Evolutionary conservation across 2,797 vertebrate species (phyloP).

Genomic region (Huso huso): DNA sequence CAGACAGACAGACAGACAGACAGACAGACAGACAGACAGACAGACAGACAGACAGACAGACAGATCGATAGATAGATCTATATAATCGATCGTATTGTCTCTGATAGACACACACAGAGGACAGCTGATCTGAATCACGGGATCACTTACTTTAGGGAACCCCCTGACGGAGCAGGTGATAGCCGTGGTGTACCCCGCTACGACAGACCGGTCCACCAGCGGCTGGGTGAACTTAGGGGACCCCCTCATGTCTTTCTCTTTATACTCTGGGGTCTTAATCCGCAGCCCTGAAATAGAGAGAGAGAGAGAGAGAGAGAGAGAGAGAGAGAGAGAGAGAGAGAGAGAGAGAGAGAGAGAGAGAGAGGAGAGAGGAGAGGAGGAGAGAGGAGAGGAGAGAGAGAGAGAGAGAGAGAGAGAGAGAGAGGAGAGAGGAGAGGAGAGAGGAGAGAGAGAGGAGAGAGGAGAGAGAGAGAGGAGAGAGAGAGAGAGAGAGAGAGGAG

Average conservation of each 20-base stretch:
- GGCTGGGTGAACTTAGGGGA: slow-evolving; percentile 76
- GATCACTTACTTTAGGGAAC: slow-evolving; percentile 61
- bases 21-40: background rate
- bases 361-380: background rate
- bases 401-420: too few relatives aligned
- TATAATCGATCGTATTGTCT: too few relatives aligned
- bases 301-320: background rate
- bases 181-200: slow-evolving; percentile 75
- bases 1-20: background rate
- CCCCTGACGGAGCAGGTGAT: slow-evolving; percentile 82
- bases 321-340: background rate
- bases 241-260: slow-evolving; percentile 58
- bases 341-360: background rate
- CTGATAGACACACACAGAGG: too few relatives aligned
- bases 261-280: slow-evolving; percentile 46
- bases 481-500: too few relatives aligned
- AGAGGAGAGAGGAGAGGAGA: too few relatives aligned
- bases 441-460: too few relatives aligned
- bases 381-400: background rate
- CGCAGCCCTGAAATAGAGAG: slow-evolving; percentile 46
- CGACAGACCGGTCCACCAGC: slow-evolving; percentile 66
- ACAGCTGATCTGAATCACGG: background rate
- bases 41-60: background rate
- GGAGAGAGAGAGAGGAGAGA: too few relatives aligned
- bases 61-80: background rate